Evolutionary conservation across 2,113 vertebrate species (phyloP).

Genomic region (Amblyornis subalaris): DNA sequence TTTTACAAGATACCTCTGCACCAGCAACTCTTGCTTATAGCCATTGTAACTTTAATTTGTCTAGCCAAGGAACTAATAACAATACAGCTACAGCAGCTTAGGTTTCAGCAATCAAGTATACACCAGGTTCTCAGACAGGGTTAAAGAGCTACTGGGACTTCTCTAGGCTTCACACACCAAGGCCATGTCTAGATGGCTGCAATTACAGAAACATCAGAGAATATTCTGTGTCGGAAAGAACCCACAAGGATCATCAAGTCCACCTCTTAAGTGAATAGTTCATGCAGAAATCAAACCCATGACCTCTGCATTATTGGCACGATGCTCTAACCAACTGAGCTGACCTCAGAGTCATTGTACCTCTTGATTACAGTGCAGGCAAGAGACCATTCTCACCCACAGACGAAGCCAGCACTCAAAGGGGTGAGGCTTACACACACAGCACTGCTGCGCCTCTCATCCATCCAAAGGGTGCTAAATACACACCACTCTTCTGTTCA

Average conservation of each 20-base stretch:
- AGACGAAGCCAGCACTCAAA: accelerated
- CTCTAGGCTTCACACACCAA: not conserved
- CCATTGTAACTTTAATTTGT: not conserved
- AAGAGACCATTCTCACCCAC: not conserved
- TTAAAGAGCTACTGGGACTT: not conserved
- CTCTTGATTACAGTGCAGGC: not conserved
- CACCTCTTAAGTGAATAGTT: too few species aligned
- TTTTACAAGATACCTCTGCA: not conserved
- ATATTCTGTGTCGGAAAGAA: not conserved
- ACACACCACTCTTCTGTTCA: not conserved
- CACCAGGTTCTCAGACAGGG: not conserved
- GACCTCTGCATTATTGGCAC: accelerated
- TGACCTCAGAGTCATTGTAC: not conserved
- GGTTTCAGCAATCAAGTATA: not conserved
- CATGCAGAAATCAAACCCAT: accelerated
- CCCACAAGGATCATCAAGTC: too few species aligned
- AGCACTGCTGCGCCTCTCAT: not conserved
- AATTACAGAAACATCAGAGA: not conserved
- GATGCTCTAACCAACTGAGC: not conserved
- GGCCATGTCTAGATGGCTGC: not conserved
- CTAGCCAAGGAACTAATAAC: not conserved
- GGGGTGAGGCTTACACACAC: accelerated
- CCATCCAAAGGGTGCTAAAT: not conserved
- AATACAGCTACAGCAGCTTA: not conserved
- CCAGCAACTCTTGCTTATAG: not conserved